Conservation (phyloP, 2,797 vertebrate genomes). For the Sebastes ruberrimus region DNA sequence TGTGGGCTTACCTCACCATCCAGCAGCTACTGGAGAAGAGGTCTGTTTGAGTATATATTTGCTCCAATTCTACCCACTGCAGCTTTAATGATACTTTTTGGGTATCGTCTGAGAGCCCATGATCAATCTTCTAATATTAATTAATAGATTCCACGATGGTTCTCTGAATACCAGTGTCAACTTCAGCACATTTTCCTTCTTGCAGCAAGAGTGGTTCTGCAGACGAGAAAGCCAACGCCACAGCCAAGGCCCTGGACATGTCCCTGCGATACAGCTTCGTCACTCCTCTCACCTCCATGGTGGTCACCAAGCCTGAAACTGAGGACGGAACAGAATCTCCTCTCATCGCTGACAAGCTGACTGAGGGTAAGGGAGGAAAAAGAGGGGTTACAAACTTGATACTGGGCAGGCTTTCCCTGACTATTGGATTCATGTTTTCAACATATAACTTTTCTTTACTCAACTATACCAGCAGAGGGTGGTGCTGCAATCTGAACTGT, state of each 20-base stretch:
- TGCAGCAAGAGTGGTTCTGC: conserved; percentile 81
- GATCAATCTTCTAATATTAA: neutral
- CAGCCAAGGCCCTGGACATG: conserved; percentile 87
- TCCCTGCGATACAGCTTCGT: conserved; percentile 93
- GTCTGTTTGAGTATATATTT: conserved; percentile 60
- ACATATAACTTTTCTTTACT: too few species aligned
- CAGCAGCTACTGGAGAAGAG: conserved; percentile 87
- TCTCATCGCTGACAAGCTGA: conserved; percentile 89
- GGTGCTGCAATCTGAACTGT: neutral
- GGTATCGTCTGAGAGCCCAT: neutral
- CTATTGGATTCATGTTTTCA: too few species aligned
- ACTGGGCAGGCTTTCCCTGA: too few species aligned
- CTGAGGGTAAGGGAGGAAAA: conserved; percentile 81
- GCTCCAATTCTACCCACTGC: too few species aligned
- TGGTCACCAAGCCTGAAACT: conserved; percentile 92
- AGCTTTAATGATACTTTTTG: neutral
- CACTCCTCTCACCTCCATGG: conserved; percentile 95
- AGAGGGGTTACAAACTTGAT: too few species aligned
- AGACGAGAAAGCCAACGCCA: conserved; percentile 84
- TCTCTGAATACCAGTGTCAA: neutral
- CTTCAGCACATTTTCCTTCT: neutral
- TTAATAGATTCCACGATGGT: neutral
- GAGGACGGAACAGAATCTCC: conserved; percentile 55
- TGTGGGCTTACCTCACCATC: conserved; percentile 94
- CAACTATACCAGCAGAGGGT: too few species aligned